Percentiles rank a stretch among this genome's conserved stretches.
Evolutionary conservation across 2,888 invertebrate species (phyloP).

Genomic region (Lottia scabra): DNA sequence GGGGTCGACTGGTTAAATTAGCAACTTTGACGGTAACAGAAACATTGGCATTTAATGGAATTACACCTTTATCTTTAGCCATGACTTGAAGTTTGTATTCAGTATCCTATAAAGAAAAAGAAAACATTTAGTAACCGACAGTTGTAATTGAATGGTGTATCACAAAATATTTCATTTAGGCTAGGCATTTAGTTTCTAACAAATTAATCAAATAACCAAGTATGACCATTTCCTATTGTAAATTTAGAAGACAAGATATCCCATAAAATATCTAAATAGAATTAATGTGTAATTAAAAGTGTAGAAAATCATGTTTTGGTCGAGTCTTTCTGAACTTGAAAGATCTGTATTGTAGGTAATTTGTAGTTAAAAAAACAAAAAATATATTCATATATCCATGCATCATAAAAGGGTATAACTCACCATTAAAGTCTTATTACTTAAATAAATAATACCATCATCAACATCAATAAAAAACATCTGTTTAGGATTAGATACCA

Average conservation of each 20-base stretch:
- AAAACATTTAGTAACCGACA: no score
- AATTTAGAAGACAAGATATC: no score
- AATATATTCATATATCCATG: not conserved
- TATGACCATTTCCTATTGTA: no score
- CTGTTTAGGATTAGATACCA: constrained; percentile 78
- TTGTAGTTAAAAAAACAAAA: constrained; percentile 11
- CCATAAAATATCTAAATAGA: no score
- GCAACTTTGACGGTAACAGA: constrained; percentile 99
- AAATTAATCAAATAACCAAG: no score
- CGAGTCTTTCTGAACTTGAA: no score
- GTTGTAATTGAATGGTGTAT: no score
- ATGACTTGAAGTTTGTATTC: constrained; percentile 83
- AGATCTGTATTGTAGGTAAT: not conserved
- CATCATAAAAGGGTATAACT: constrained; percentile 16
- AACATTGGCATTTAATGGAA: constrained; percentile 90
- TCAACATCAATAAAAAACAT: constrained; percentile 86
- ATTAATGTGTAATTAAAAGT: no score
- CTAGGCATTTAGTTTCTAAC: no score
- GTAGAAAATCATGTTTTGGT: not conserved
- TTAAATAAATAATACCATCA: constrained; percentile 96
- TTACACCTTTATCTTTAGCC: constrained; percentile 97
- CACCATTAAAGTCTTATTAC: constrained; percentile 82
- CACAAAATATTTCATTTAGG: no score
- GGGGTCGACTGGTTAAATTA: constrained; percentile 58
- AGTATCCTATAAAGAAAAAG: constrained; percentile 2